phyloP scores from a whole-genome alignment of 2,888 invertebrate genomes.

The Cantharis lateralis region DNA sequence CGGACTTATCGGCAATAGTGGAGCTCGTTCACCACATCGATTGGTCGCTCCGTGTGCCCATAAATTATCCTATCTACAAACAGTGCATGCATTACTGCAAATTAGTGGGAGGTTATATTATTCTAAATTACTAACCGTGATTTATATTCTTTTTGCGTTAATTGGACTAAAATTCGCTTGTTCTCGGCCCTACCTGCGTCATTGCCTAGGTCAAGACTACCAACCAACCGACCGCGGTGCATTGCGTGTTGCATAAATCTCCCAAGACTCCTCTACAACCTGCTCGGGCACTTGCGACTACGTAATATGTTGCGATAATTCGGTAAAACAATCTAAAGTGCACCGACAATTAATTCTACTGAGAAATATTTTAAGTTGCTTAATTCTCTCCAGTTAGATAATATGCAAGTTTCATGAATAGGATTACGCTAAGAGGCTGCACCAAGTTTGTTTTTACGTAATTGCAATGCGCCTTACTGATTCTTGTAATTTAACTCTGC shows the following conservation, averaged over 20 bases:
- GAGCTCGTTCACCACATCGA: conserved; percentile 41
- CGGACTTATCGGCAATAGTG: conserved; percentile 37
- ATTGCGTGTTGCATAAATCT: neutral
- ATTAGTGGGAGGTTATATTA: conserved; percentile 45
- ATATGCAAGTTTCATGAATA: conserved; percentile 34
- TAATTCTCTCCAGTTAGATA: conserved; percentile 36
- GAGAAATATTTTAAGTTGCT: conserved; percentile 17
- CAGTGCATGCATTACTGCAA: conserved; percentile 46
- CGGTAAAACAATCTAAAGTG: too few relatives aligned
- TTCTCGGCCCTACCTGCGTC: neutral
- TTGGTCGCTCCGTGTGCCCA: conserved; percentile 44
- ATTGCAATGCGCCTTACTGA: conserved; percentile 30
- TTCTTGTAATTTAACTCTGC: conserved; percentile 28
- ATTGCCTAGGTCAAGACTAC: neutral
- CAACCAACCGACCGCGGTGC: too few relatives aligned
- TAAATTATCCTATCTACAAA: conserved; percentile 46
- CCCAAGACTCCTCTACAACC: too few relatives aligned
- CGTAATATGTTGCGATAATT: too few relatives aligned
- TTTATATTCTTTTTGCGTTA: conserved; percentile 38
- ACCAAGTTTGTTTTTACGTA: conserved; percentile 28
- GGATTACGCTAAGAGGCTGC: conserved; percentile 32
- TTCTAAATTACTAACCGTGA: conserved; percentile 42
- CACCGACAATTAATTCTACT: conserved; percentile 14
- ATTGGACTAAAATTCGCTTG: conserved; percentile 32
- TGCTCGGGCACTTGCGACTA: too few relatives aligned